Evolutionary conservation across 2,888 invertebrate genomes (phyloP).

Genomic region (Amiota minor): DNA sequence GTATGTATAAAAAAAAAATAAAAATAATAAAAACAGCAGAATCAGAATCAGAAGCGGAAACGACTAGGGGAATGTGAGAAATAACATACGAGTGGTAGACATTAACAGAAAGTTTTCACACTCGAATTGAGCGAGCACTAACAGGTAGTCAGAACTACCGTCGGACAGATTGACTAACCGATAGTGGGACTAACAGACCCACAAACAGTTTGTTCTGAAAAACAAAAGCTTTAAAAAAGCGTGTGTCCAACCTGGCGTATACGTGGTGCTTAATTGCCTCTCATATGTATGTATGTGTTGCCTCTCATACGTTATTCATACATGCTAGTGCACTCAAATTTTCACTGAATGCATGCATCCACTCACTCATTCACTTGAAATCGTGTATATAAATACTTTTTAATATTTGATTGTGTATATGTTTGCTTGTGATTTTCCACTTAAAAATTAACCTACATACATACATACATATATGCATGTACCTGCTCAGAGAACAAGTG

Average conservation of each 20-base stretch:
- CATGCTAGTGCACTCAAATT: slow-evolving; percentile 47
- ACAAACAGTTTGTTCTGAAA: background rate
- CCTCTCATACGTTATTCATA: slow-evolving; percentile 33
- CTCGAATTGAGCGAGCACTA: slow-evolving; percentile 66
- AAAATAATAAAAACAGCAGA: background rate
- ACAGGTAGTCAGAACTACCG: slow-evolving; percentile 17
- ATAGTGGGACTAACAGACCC: background rate
- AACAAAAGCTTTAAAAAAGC: too few relatives aligned
- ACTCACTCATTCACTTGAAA: background rate
- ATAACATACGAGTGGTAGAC: slow-evolving; percentile 8
- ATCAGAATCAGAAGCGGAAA: background rate
- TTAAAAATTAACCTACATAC: too few relatives aligned
- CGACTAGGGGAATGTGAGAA: background rate
- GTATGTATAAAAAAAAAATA: background rate
- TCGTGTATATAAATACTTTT: too few relatives aligned
- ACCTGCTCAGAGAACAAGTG: too few relatives aligned
- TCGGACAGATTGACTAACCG: slow-evolving; percentile 26
- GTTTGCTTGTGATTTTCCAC: too few relatives aligned
- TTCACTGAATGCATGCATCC: slow-evolving; percentile 36
- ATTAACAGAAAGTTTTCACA: slow-evolving; percentile 60
- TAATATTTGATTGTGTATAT: too few relatives aligned
- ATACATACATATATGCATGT: too few relatives aligned
- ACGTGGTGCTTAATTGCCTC: slow-evolving; percentile 56
- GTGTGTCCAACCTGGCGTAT: slow-evolving; percentile 44
- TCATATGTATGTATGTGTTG: too few relatives aligned